Base-by-base conservation (phyloP, 2,113 vertebrate genomes). In the Hymenochirus boettgeri region DNA sequence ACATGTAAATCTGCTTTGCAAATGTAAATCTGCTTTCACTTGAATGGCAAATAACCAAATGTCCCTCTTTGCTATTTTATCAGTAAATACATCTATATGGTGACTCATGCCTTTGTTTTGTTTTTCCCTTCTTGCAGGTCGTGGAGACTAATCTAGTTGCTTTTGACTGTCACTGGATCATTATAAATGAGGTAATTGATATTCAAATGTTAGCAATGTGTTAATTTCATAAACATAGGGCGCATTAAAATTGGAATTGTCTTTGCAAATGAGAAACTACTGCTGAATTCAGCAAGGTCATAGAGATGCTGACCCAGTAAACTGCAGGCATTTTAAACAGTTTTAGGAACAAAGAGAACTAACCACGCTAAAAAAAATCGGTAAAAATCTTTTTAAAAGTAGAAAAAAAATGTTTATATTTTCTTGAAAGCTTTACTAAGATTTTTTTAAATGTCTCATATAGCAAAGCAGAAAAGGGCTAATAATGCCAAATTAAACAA, bases 151-250 rank as follows among this genome's bases (percentile, higher is more conserved):
- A 99, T 88, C 86, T 99, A 81, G 91, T 99, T 78, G 95, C 95
- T 72, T 99, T 98, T 73, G 96, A 99, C 85, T 99, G 96, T 86
- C 96, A 99, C 83, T 99, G 96, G 96, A 97, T 99, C 88, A 93
- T 98, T 85, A 99, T 99, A 82, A 99, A 99, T 74, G 96, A 99
- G 93, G 96, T 99, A 86, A 89, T 74, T 77, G 63, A 58, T 62
- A 69, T 75, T 24, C 58, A 24, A 74, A 71, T 13, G 0, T 55
- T 74, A 70, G 47, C 71, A 54, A 61, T 47, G 45, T 37, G 29
- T 56, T 52, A 46, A 53, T 74, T 77, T 72, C 27, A 45, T 55
- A 2, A 60, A 65, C 48, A 15, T 8, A 71, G 51, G 45, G 17
- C 57, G 13, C 47, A 53, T 74, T 77, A 50, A 63, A 48, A 42